Base-by-base conservation (phyloP, 2,888 invertebrate genomes). In the Ophraella communa region DNA sequence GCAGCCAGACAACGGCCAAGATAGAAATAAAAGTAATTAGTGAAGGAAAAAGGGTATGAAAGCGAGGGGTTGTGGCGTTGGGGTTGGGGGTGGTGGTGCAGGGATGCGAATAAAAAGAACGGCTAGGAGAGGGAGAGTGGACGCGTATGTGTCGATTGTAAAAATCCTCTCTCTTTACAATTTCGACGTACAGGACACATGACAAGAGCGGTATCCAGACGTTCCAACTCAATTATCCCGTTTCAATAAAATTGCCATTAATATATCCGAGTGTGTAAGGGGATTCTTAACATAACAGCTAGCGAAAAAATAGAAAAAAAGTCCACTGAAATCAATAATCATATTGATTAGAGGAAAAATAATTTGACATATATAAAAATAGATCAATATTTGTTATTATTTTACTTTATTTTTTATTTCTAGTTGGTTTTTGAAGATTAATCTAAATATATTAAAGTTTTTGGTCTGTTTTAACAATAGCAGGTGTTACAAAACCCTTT, bases 21-120 rank as follows among this genome's bases (percentile, higher is more conserved):
- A 68, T 66, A 67, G 67, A 67, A 67, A 70, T 70, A 66, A 70
- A 70, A 70, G 66, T 68, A 70, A 68, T 70, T 70, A 70, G 70
- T 62, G 66, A 49, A 53, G 63, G 63, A 63, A 62, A 53, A n/a
- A 35, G 51, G 23, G 45, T 27, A 39, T 27, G 18, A 47, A 42
- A n/a, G n/a, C n/a, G n/a, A n/a, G n/a, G n/a, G n/a, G n/a, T n/a
- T n/a, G n/a, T n/a, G n/a, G n/a, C n/a, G n/a, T n/a, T n/a, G n/a
- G n/a, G n/a, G n/a, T 10, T 14, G 4, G 52, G 33, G 51, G 27
- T 20, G 21, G 10, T 24, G 51, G 21, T 10, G 39, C 4, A 27
- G 39, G 14, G 11, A 44, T 11, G 14, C 18, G n/a, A 17, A 8
- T 20, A 18, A 1, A 23, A 21, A 21, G 14, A 5, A 35, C 21